Evolutionary conservation across 1,140 invertebrate species (phyloP), one percentile per base, ranked within the genome.

Genomic region (Brachystomella parvula): DNA sequence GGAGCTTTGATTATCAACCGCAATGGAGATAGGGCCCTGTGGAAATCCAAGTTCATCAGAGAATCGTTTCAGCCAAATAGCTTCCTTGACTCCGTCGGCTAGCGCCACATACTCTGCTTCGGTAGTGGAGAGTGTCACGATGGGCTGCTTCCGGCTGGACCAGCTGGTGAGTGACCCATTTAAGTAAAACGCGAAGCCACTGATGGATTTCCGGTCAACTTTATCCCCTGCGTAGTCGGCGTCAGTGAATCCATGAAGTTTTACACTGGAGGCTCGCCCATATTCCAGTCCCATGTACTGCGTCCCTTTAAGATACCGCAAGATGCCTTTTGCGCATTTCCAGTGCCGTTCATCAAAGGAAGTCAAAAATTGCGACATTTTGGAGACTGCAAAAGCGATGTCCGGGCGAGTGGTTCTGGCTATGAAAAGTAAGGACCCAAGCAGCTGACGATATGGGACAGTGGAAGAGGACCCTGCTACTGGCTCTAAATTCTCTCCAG

Each of bases 21-120:
- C 65, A 61, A 73, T 31, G n/a, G 6, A 6, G 1, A 61, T 49
- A 24, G 61, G 33, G 29, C 30, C 31, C 3, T n/a, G 35, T 28
- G 68, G 15, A 29, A 57, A 63, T 62, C 17, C 26, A 39, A 24
- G 75, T 69, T 62, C 70, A 74, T n/a, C 67, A 59, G 29, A 75
- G 65, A 17, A 76, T 56, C 69, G 64, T 32, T 26, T 67, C 39
- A 76, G 31, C 75, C 74, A 77, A 57, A 76, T 65, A 19, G 72
- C 76, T 67, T 75, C 75, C 1, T 69, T 66, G 29, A 64, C 49
- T 35, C 60, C 71, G 30, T 64, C 26, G 21, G 61, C 57, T 39
- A 76, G 61, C 12, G 76, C 71, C 21, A 75, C 59, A 61, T 75
- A 78, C 66, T 79, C 76, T 26, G 76, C 73, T 69, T 79, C 77